Base-by-base conservation (phyloP, 1,140 invertebrate species). In the Euschistus heros region DNA sequence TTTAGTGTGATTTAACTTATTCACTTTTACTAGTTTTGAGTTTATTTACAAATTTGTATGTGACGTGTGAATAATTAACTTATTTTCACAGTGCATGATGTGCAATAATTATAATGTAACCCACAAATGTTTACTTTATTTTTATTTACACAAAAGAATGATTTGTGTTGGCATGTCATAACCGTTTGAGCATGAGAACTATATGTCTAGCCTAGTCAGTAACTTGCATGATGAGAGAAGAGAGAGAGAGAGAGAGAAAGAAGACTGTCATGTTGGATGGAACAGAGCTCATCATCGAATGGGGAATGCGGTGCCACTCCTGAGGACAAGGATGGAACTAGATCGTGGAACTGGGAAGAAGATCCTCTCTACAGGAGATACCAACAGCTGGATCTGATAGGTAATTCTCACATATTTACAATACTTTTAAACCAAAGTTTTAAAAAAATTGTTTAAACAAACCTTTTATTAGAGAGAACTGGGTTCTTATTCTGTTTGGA, bases 331-430 rank as follows among this genome's bases (percentile, higher is more conserved):
- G 52, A 50, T 10, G 18, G 26, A 2, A 52, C 54, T 5, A 17
- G 27, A 22, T 74, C 74, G 74, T 76, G 47, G 47, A n/a, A 24
- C 42, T 70, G 66, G 68, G 66, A 70, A 18, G 66, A 66, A 59
- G 69, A 70, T 17, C 65, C 69, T 68, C 77, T 78, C 68, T 77
- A 80, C 26, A 74, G 80, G 6, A 76, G 83, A 30, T 87, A 87
- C 70, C 74, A 82, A 14, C 81, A 86, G 67, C 74, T 86, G 46
- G 83, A 87, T 66, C 85, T 87, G 70, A 76, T 89, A 4, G 84
- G 66, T 67, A 30, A 65, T 57, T 62, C 6, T 13, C 13, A 0
- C 18, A 64, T 54, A 0, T 57, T 24, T 6, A 18, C 2, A 57
- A 24, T 18, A 37, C 4, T 37, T n/a, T 37, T 37, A 37, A 37